phyloP scores from a whole-genome alignment of 2,797 vertebrate genomes.

The Buphagus erythrorhynchus region DNA sequence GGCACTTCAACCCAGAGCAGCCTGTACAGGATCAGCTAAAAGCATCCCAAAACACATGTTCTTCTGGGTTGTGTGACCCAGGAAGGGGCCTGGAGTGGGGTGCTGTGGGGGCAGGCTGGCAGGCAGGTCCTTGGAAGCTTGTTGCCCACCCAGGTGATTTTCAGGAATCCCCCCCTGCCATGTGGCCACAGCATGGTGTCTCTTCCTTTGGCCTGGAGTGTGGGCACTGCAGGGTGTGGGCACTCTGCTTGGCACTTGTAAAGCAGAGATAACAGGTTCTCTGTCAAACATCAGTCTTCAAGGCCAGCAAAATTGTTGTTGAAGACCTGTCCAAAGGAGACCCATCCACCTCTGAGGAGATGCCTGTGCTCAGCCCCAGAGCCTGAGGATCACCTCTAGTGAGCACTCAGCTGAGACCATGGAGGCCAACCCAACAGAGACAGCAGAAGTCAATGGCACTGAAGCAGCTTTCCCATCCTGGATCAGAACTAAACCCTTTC shows the following conservation, averaged over 20 bases:
- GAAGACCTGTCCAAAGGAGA: not conserved
- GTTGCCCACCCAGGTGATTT: not conserved
- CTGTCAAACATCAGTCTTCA: not conserved
- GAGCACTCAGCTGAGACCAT: not conserved
- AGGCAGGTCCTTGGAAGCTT: not conserved
- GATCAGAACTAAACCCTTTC: not conserved
- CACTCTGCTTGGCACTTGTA: not conserved
- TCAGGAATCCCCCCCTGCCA: accelerated
- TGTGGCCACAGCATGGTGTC: accelerated
- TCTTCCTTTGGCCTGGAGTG: accelerated
- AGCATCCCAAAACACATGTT: not conserved
- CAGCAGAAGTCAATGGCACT: not conserved
- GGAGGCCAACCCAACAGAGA: not conserved
- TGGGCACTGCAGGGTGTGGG: not conserved
- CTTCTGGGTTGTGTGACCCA: accelerated
- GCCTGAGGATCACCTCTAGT: not conserved
- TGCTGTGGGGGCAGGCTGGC: not conserved
- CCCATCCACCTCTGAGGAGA: not conserved
- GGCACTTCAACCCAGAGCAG: not conserved
- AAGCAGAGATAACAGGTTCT: not conserved
- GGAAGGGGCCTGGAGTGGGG: not conserved
- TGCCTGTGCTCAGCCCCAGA: not conserved
- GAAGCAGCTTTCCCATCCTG: not conserved
- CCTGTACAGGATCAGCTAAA: not conserved
- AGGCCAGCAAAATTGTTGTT: not conserved